These are phyloP conservation scores for Anneissia japonica DNA, from an alignment of 35 echinoderm and acorn worm genomes.

Conservation along the genomic window DNA sequence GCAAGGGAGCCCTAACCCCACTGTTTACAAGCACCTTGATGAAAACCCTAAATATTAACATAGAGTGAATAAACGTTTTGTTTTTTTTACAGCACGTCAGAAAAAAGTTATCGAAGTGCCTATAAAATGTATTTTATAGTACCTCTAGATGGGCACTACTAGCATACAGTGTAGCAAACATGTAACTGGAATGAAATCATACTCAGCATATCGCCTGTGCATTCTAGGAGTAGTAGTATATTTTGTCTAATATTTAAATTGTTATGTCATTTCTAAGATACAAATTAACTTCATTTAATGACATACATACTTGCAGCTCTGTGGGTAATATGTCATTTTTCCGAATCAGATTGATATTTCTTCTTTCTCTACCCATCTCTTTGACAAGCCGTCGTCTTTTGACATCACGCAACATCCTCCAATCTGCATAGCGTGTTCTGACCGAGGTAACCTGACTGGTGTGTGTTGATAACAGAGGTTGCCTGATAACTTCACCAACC, in stretches of 20 bases:
- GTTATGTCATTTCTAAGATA: not conserved
- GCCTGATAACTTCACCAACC: not conserved
- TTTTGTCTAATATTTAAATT: not conserved
- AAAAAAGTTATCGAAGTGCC: too few relatives aligned
- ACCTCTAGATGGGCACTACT: too few relatives aligned
- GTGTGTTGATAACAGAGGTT: not conserved
- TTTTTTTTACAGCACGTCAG: too few relatives aligned
- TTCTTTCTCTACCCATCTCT: conserved; percentile 57
- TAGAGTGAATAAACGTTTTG: too few relatives aligned
- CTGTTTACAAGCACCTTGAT: too few relatives aligned
- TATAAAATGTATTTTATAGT: too few relatives aligned
- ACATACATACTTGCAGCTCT: conserved; percentile 63
- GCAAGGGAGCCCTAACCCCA: too few relatives aligned
- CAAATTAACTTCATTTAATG: not conserved
- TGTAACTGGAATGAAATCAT: not conserved
- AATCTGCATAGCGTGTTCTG: conserved; percentile 75
- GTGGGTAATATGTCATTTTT: conserved; percentile 88
- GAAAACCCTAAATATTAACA: too few relatives aligned
- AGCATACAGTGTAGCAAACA: not conserved
- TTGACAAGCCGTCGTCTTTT: conserved; percentile 73
- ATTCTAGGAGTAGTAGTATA: not conserved
- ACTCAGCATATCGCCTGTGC: not conserved
- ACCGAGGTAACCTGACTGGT: not conserved
- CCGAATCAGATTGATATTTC: conserved; percentile 67
- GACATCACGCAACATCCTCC: conserved; percentile 81